Percentiles rank a stretch among this genome's conserved stretches.
phyloP scores from a whole-genome alignment of 2,797 vertebrate species.

The Poecilia wingei region DNA sequence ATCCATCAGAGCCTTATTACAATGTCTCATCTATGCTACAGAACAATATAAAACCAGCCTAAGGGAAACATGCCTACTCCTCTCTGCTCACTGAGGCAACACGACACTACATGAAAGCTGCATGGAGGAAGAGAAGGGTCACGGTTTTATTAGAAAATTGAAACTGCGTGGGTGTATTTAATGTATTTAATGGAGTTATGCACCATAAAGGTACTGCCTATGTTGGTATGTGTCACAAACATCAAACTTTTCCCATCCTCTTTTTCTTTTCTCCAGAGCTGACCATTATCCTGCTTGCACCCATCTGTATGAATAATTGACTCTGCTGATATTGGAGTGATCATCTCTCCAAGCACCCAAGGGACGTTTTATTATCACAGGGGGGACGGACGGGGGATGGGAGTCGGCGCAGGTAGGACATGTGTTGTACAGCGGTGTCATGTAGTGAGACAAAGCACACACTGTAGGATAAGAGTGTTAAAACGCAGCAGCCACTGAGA shows the following conservation, averaged over 20 bases:
- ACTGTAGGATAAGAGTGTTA: conserved; percentile 7
- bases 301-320: conserved; percentile 67
- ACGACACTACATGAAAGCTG: conserved; percentile 69
- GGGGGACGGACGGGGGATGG: conserved; percentile 49
- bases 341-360: conserved; percentile 48
- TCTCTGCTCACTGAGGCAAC: conserved; percentile 45
- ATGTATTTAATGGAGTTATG: conserved; percentile 36
- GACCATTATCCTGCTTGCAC: conserved; percentile 6
- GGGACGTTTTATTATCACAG: conserved; percentile 44
- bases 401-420: conserved; percentile 40
- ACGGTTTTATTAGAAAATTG: conserved; percentile 41
- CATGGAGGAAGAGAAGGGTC: conserved; percentile 24
- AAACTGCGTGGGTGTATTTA: conserved; percentile 42
- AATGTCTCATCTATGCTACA: conserved; percentile 54
- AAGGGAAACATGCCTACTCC: conserved; percentile 44
- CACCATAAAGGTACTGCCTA: conserved; percentile 6
- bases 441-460: conserved; percentile 27
- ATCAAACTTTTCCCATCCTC: background rate
- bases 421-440: conserved; percentile 44
- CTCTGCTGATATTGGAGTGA: conserved; percentile 57
- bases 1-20: conserved; percentile 70
- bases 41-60: conserved; percentile 57
- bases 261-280: background rate
- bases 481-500: conserved; percentile 10
- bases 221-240: conserved; percentile 30